A percentile compares a stretch with the other conserved stretches of the same genome.
phyloP scores from a whole-genome alignment of 1,140 invertebrate genomes.

The Drosophila orosa region DNA sequence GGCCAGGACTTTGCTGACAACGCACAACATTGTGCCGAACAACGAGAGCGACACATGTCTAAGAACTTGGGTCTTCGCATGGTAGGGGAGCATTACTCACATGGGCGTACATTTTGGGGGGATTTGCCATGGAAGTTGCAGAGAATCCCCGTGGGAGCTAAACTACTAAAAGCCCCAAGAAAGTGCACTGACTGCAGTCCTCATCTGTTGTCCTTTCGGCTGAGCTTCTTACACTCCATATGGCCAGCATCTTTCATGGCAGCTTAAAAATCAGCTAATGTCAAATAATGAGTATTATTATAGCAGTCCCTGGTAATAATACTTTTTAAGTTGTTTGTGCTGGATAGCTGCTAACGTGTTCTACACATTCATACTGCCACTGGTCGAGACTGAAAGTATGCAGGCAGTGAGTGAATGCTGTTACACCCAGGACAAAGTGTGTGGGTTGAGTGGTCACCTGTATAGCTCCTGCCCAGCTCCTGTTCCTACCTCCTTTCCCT shows the following conservation, averaged over 20 bases:
- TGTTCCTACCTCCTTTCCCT: too few species aligned
- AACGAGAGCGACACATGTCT: slow-evolving; percentile 24
- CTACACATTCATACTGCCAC: too few species aligned
- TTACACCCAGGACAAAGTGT: neutral
- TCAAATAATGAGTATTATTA: neutral
- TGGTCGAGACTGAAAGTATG: slow-evolving; percentile 1
- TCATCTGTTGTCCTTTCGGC: neutral
- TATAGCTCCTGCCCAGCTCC: too few species aligned
- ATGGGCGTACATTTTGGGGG: neutral
- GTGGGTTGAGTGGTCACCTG: slow-evolving; percentile 18
- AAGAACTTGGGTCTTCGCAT: neutral
- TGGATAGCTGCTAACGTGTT: neutral
- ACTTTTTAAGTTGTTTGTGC: neutral
- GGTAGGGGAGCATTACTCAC: neutral
- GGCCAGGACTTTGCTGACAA: slow-evolving; percentile 49
- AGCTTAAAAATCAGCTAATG: neutral
- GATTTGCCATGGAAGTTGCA: neutral
- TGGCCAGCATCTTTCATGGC: neutral
- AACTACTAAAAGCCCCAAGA: neutral
- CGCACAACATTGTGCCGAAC: slow-evolving; percentile 46
- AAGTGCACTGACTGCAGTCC: slow-evolving; percentile 1
- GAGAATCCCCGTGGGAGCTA: neutral
- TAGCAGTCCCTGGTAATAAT: neutral
- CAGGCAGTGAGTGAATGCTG: slow-evolving; percentile 13
- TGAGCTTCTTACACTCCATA: neutral